Evolutionary conservation across 2,888 invertebrate species (phyloP).

Genomic region (Drosophila mimetica): DNA sequence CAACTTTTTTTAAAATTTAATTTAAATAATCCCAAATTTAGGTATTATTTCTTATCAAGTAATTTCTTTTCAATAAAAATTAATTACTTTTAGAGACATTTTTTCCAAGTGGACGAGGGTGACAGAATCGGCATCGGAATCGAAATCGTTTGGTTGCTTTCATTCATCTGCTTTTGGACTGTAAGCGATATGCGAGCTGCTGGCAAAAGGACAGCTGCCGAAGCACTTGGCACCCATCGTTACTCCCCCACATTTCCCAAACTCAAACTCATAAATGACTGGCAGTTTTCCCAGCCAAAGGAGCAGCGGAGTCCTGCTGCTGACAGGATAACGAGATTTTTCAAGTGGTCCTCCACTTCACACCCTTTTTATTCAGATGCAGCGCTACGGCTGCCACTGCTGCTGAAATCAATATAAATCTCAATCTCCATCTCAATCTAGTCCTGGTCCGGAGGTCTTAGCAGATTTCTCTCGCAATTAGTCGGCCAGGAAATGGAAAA

Average conservation of each 20-base stretch:
- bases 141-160: slow-evolving; percentile 32
- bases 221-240: slow-evolving; percentile 42
- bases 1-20: too few relatives aligned
- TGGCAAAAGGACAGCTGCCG: slow-evolving; percentile 62
- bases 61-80: too few relatives aligned
- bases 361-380: slow-evolving; percentile 57
- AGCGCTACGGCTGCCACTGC: slow-evolving; percentile 5
- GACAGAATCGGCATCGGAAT: slow-evolving; percentile 16
- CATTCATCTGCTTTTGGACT: slow-evolving; percentile 54
- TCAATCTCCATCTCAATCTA: slow-evolving; percentile 11
- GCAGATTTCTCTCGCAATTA: slow-evolving; percentile 77
- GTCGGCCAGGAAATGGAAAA: slow-evolving; percentile 50
- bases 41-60: too few relatives aligned
- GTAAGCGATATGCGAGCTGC: slow-evolving; percentile 63
- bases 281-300: slow-evolving; percentile 53
- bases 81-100: too few relatives aligned
- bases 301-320: slow-evolving; percentile 51
- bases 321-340: slow-evolving; percentile 83
- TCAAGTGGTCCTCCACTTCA: slow-evolving; percentile 76
- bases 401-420: slow-evolving; percentile 16
- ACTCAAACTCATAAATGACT: slow-evolving; percentile 50
- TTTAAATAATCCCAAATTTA: too few relatives aligned
- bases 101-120: slow-evolving; percentile 9
- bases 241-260: slow-evolving; percentile 6
- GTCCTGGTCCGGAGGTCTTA: slow-evolving; percentile 52